Percentiles rank a stretch among this genome's conserved stretches.
These are phyloP conservation scores for Amia ocellicauda DNA, from an alignment of 2,113 vertebrate species.

Conservation along the genomic window DNA sequence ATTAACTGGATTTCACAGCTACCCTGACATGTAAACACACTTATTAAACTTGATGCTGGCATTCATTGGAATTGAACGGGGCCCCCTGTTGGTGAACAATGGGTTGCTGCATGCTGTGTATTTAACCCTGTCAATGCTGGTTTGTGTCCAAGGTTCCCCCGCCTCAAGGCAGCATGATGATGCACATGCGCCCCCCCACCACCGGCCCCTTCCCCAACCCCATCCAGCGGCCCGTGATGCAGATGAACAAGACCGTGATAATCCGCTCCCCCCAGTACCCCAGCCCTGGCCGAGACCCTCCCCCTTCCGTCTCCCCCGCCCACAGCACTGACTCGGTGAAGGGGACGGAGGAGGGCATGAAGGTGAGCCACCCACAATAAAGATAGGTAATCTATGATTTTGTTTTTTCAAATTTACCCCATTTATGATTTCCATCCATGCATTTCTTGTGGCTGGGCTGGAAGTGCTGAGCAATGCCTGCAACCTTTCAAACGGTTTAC, in stretches of 20 bases:
- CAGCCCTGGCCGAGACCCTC: constrained; percentile 54
- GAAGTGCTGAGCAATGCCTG: no score
- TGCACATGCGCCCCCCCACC: constrained; percentile 73
- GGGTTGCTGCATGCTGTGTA: no score
- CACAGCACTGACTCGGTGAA: constrained; percentile 59
- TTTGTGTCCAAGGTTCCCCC: constrained; percentile 51
- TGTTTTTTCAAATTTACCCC: no score
- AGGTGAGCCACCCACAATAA: constrained; percentile 78
- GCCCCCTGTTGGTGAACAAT: no score
- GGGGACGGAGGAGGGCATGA: constrained; percentile 73
- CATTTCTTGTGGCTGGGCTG: no score
- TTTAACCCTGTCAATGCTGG: no score
- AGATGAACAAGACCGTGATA: constrained; percentile 71
- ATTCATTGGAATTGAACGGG: no score
- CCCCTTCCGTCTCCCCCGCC: constrained; percentile 59
- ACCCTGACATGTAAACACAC: no score
- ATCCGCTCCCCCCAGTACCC: constrained; percentile 68
- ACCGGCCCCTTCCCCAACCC: constrained; percentile 71
- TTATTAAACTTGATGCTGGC: no score
- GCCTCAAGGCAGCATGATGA: constrained; percentile 71
- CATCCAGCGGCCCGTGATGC: constrained; percentile 75
- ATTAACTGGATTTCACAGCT: no score
- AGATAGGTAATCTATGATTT: constrained; percentile 71
- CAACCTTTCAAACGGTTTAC: no score
- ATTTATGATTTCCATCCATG: constrained; percentile 30